Percentiles rank a stretch among this genome's conserved stretches.
Evolutionary conservation across 1,140 invertebrate species (phyloP).

Genomic region (Paraescarpia echinospica): DNA sequence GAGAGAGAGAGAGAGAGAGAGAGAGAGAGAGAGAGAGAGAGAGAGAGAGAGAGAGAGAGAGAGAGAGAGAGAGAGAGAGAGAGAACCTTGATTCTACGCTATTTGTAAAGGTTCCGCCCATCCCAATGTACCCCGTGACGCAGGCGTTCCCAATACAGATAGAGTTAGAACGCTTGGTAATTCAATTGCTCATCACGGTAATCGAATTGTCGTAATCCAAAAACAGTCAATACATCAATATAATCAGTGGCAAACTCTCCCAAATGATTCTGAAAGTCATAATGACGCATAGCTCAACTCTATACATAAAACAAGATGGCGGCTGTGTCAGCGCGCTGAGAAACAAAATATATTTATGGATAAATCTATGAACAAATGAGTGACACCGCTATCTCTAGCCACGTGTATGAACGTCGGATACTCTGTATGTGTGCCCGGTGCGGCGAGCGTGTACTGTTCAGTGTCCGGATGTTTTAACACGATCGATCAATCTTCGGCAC

Average conservation of each 20-base stretch:
- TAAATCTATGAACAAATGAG: not conserved
- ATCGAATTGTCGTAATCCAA: not conserved
- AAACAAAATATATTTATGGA: not conserved
- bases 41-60: conserved; percentile 25
- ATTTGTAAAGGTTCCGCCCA: not conserved
- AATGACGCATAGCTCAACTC: not conserved
- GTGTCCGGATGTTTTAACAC: not conserved
- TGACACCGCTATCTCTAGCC: not conserved
- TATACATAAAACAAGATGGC: not conserved
- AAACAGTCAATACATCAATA: conserved; percentile 1
- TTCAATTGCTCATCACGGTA: not conserved
- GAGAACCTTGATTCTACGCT: not conserved
- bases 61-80: conserved; percentile 23
- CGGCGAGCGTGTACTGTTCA: not conserved
- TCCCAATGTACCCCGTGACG: not conserved
- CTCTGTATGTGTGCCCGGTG: not conserved
- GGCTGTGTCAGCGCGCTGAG: not conserved
- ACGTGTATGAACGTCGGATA: not conserved
- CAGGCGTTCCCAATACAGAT: not conserved
- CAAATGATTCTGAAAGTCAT: not conserved
- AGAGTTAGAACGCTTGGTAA: not conserved
- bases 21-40: conserved; percentile 23
- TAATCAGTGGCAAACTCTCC: not conserved
- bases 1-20: conserved; percentile 24
- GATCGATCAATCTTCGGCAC: not conserved